Base-by-base conservation (phyloP, 2,888 invertebrate genomes). In the Physocephala rufipes region DNA sequence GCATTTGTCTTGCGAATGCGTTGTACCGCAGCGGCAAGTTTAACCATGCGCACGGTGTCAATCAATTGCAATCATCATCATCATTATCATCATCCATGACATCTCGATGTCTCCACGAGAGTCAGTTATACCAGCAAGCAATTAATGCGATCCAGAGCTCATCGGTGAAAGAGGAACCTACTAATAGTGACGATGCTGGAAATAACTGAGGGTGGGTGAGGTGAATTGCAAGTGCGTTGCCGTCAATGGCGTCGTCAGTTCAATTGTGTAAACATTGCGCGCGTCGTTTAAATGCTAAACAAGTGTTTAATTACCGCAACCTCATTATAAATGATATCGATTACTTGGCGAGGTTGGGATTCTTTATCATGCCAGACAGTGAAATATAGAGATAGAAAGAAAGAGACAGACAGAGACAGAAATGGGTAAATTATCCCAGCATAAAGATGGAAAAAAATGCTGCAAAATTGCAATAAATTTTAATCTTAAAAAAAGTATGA, bases 251-350 rank as follows among this genome's bases (percentile, higher is more conserved):
- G 58, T n/a, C n/a, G n/a, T 47, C 47, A 49, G 67, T 66, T 66
- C 36, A 66, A 55, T 16, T 66, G 66, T 66, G 55, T 55, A 53
- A 51, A 66, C 26, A 59, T 47, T 26, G 67, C 16, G 59, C 28
- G 47, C 63, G 69, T 43, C 51, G 53, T 24, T 53, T 62, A 62
- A 63, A 63, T 43, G 63, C 63, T 63, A 53, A 51, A 69, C 69
- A 69, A 69, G 69, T 69, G 63, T 69, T 69, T 69, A 62, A 69
- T 69, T 69, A 63, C 67, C 67, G 28, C 67, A 45, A 59, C 67
- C 65, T 55, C 66, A 66, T 55, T 66, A 55, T 43, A 66, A 66
- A 36, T 53, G 53, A 30, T 55, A 66, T 66, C 66, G 66, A 66
- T 66, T 66, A 55, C 66, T 43, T 7, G 62, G 43, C 19, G 24